Base-by-base conservation (phyloP, 2,888 invertebrate species). In the Ichneumon xanthorius region DNA sequence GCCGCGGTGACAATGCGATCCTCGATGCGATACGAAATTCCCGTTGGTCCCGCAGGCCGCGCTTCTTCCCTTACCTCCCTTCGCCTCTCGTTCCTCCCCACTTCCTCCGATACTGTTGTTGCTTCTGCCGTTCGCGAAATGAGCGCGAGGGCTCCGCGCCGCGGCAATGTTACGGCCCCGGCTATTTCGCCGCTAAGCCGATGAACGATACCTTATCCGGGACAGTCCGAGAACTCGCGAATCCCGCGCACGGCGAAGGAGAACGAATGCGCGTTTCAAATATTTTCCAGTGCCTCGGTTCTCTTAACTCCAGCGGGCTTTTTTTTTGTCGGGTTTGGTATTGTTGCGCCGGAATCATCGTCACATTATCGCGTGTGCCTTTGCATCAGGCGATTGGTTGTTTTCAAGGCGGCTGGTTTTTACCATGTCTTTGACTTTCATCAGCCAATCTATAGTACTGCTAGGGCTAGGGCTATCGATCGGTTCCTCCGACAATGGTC, bases 21-120 rank as follows among this genome's bases (percentile, higher is more conserved):
- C 86, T 88, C 84, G 87, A 87, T 83, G 87, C 87, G 88, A 89
- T 87, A 88, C 82, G 89, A 88, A 90, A 91, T 92, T 90, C 91
- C 89, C 90, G 88, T 84, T 88, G 88, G 89, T 86, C 80, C 83
- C 89, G 88, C 88, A 85, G 88, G 78, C 83, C 86, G 84, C 86
- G 86, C 90, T 89, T 89, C 90, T 88, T 86, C 87, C 88, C 82
- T 86, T 85, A 76, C 76, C 85, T 80, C 84, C 84, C 77, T 86
- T 80, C 82, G 83, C 63, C 58, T 40, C 48, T 71, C 26, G 16
- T 78, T 48, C 70, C 53, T 72, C 67, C 30, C 70, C 26, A 16
- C 71, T 65, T 78, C 61, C 68, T 73, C 53, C 22, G 67, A 67
- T 78, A 45, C 79, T 77, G 67, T 73, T 73, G 80, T 80, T 33